These are phyloP conservation scores for Nudaria mundana DNA, from an alignment of 2,888 invertebrate species.

Conservation along the genomic window DNA sequence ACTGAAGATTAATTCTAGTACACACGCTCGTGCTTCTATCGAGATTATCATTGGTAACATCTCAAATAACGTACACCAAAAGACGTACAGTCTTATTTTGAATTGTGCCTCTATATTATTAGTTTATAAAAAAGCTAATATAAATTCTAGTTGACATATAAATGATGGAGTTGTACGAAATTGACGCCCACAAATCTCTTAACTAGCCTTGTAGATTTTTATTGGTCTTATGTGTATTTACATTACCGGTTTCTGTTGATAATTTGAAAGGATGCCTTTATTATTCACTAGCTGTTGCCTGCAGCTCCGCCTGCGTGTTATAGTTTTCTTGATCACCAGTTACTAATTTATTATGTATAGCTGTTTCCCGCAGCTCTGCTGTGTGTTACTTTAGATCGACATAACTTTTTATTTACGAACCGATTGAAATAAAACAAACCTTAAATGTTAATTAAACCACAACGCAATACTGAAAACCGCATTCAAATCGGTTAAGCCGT, in stretches of 20 bases:
- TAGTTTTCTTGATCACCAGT: too few relatives aligned
- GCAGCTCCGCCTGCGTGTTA: too few relatives aligned
- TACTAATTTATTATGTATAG: too few relatives aligned
- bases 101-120: conserved; percentile 1
- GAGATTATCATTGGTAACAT: conserved; percentile 24
- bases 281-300: too few relatives aligned
- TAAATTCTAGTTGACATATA: conserved; percentile 4
- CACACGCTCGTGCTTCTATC: conserved; percentile 15
- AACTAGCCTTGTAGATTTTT: background rate
- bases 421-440: too few relatives aligned
- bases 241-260: background rate
- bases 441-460: too few relatives aligned
- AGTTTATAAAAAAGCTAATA: background rate
- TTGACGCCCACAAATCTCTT: conserved; percentile 6
- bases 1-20: conserved; percentile 27
- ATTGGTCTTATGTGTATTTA: background rate
- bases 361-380: too few relatives aligned
- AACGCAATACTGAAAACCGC: too few relatives aligned
- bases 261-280: background rate
- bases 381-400: too few relatives aligned
- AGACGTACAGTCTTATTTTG: conserved; percentile 4
- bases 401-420: too few relatives aligned
- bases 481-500: too few relatives aligned
- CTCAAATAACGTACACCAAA: conserved; percentile 9
- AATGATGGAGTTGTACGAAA: conserved; percentile 6